Base-by-base conservation (phyloP, 64 coral and sea anemone genomes). In the Montipora cactus region DNA sequence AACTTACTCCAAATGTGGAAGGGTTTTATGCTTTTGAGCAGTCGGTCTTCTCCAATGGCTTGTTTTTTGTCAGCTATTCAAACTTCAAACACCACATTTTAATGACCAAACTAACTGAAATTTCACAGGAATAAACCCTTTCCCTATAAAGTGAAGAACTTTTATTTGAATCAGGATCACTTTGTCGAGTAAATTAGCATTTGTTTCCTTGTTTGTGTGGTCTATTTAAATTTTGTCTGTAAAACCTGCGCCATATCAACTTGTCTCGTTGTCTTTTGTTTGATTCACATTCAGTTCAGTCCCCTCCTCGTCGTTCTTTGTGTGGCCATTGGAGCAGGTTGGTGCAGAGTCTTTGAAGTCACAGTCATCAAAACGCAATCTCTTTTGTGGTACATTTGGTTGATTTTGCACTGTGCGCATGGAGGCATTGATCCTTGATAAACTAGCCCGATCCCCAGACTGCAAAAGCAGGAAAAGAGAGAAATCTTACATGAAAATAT, bases 381-480 rank as follows among this genome's bases (percentile, higher is more conserved):
- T 70, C 46, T 86, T 86, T 64, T 86, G 82, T 13, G 82, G 82
- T n/a, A 86, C 64, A 28, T 86, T 72, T 44, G 45, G 44, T 72
- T 49, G 82, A 86, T 64, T 86, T 18, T 86, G 66, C 64, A 86
- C 66, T 49, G 82, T 64, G 21, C 82, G 82, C 45, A 86, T 21
- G 0, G 82, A 86, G 1, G 82, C 67, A 72, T 86, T 86, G 62
- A 86, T 86, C 68, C 82, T 86, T 19, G 82, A 86, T 16, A 86
- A 66, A 16, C 82, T 86, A 5, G 49, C 66, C 0, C 82, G 82
- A 66, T 72, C 82, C 18, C 62, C 66, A 50, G 82, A 86, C 82
- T 86, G 47, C 16, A 70, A 72, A 86, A 71, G 8, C 19, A 16
- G 67, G 68, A 71, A 18, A 23, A 21, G 5, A 3, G 18, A 7